phyloP scores from a whole-genome alignment of 2,888 invertebrate species.

The Coelinius sp. region DNA sequence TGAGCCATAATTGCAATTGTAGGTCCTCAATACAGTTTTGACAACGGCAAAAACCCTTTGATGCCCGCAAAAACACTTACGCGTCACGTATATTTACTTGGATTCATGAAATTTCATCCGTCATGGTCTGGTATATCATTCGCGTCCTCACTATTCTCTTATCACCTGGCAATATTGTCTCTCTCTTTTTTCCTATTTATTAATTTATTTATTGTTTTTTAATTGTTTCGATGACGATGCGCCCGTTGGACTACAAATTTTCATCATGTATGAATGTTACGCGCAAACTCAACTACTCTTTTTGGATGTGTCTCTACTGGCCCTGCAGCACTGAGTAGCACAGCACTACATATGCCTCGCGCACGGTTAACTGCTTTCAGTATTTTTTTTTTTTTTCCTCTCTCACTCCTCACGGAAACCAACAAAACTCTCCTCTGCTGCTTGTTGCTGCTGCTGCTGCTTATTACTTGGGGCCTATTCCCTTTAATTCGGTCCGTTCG shows the following conservation, averaged over 20 bases:
- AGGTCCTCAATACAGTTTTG: background rate
- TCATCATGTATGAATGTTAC: constrained; percentile 14
- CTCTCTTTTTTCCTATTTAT: background rate
- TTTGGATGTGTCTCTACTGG: constrained; percentile 26
- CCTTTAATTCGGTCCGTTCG: background rate
- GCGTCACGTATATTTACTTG: background rate
- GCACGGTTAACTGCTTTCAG: constrained; percentile 53
- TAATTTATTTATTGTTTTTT: too few species aligned
- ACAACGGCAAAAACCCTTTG: background rate
- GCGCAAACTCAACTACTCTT: constrained; percentile 36
- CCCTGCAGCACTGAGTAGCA: constrained; percentile 39
- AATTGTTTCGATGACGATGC: background rate
- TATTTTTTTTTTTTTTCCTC: constrained; percentile 9
- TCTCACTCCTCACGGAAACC: background rate
- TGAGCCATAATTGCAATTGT: constrained; percentile 32
- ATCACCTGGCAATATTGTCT: background rate
- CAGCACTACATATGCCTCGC: constrained; percentile 48
- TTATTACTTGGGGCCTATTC: background rate
- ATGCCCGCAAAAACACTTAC: background rate
- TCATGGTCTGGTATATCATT: background rate
- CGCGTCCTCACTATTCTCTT: background rate
- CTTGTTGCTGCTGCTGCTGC: too few species aligned
- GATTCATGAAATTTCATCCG: background rate
- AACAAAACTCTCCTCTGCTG: constrained; percentile 23
- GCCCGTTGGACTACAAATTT: background rate